phyloP scores from a whole-genome alignment of 2,797 vertebrate genomes.

The Syngnathus rostellatus region DNA sequence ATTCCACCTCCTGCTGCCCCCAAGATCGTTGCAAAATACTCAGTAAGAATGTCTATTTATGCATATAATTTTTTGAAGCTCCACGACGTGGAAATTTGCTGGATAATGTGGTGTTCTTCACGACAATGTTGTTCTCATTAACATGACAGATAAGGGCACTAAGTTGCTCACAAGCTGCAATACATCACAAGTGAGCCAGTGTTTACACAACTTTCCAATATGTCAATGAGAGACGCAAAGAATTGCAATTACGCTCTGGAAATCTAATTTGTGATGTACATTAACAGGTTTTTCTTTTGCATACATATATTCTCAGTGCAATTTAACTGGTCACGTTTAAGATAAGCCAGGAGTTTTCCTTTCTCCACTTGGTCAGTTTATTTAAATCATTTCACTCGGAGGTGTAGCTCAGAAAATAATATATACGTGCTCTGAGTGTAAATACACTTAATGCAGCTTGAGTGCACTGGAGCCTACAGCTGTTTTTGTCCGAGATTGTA shows the following conservation, averaged over 20 bases:
- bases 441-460: constrained; percentile 21
- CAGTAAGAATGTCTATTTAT: too few relatives aligned
- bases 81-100: not conserved
- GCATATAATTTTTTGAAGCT: too few relatives aligned
- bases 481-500: not conserved
- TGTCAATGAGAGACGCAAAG: not conserved
- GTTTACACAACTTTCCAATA: not conserved
- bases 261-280: constrained; percentile 10
- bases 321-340: constrained; percentile 8
- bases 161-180: not conserved
- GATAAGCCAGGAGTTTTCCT: constrained; percentile 7
- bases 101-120: not conserved
- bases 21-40: too few relatives aligned
- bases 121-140: not conserved
- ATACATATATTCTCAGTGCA: constrained; percentile 15
- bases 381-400: constrained; percentile 16
- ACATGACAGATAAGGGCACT: not conserved
- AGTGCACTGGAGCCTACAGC: constrained; percentile 12
- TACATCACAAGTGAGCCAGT: not conserved
- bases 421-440: constrained; percentile 22
- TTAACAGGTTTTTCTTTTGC: constrained; percentile 13
- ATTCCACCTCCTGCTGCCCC: too few relatives aligned
- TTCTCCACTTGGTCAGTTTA: constrained; percentile 7
- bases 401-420: constrained; percentile 7
- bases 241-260: not conserved